Evolutionary conservation across 2,888 invertebrate genomes (phyloP).

Genomic region (Taenaris catops): DNA sequence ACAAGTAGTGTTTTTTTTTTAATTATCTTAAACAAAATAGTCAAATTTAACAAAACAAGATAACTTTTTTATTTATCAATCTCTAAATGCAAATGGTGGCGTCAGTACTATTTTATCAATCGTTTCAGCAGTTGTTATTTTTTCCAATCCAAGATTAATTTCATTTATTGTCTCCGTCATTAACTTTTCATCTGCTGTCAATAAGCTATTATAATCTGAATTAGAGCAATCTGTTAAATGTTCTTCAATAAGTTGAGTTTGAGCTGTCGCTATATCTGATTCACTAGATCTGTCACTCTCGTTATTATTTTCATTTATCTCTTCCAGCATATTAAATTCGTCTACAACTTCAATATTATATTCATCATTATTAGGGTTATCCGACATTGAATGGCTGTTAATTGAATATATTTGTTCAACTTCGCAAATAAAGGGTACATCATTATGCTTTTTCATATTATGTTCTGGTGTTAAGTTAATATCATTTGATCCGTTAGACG

Average conservation of each 20-base stretch:
- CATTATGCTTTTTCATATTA: too few relatives aligned
- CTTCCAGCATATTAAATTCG: neutral
- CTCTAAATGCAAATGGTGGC: slow-evolving; percentile 51
- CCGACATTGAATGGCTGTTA: too few relatives aligned
- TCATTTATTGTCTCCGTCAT: slow-evolving; percentile 49
- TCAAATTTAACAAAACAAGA: too few relatives aligned
- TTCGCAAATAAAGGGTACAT: too few relatives aligned
- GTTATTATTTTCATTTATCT: slow-evolving; percentile 5
- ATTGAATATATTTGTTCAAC: too few relatives aligned
- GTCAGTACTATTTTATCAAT: slow-evolving; percentile 45
- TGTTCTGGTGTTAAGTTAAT: too few relatives aligned
- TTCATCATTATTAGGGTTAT: too few relatives aligned
- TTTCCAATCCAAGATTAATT: slow-evolving; percentile 43
- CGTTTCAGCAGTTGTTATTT: slow-evolving; percentile 14
- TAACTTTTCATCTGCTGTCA: slow-evolving; percentile 48
- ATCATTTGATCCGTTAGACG: too few relatives aligned
- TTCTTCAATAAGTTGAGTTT: slow-evolving; percentile 57
- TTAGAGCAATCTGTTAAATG: slow-evolving; percentile 26
- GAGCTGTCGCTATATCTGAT: slow-evolving; percentile 47
- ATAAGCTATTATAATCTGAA: slow-evolving; percentile 25
- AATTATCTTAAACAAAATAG: too few relatives aligned
- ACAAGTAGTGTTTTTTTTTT: too few relatives aligned
- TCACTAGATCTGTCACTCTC: slow-evolving; percentile 30
- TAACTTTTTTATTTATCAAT: slow-evolving; percentile 24
- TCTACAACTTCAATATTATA: neutral